Conservation (phyloP, 2,797 vertebrate genomes). For the Eidolon dupreanum region DNA sequence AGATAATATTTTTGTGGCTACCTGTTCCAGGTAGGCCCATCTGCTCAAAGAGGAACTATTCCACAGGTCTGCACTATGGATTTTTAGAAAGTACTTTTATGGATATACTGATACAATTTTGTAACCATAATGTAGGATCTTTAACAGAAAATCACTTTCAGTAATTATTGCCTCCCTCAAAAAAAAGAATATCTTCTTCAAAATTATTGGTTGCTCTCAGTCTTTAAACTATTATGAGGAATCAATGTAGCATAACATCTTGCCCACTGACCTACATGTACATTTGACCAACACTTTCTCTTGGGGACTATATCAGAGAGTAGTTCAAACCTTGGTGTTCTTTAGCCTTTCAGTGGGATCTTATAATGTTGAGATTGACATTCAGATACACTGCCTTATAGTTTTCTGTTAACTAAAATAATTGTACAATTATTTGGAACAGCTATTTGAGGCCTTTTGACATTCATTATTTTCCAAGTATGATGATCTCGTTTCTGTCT, state of each 20-base stretch:
- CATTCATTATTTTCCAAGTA: constrained; percentile 10
- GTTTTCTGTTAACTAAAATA: background rate
- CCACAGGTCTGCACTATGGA: too few species aligned
- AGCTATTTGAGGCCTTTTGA: background rate
- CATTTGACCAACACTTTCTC: background rate
- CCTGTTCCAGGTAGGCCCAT: too few species aligned
- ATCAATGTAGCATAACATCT: background rate
- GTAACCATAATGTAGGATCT: too few species aligned
- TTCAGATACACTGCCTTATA: background rate
- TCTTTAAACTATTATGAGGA: background rate
- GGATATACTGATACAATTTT: too few species aligned
- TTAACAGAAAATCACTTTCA: too few species aligned
- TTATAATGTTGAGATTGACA: background rate
- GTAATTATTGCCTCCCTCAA: too few species aligned
- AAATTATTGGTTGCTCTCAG: background rate
- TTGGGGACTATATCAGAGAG: background rate
- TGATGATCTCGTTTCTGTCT: background rate
- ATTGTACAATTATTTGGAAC: background rate
- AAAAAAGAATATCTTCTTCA: too few species aligned
- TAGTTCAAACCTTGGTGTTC: background rate
- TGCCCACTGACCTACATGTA: background rate
- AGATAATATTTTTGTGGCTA: too few species aligned
- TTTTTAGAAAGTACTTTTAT: too few species aligned
- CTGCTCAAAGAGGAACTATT: too few species aligned
- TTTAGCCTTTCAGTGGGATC: background rate